A percentile compares a stretch with the other conserved stretches of the same genome.
These are phyloP conservation scores for Meteorus sp. DNA, from an alignment of 1,140 invertebrate species.

Conservation along the genomic window DNA sequence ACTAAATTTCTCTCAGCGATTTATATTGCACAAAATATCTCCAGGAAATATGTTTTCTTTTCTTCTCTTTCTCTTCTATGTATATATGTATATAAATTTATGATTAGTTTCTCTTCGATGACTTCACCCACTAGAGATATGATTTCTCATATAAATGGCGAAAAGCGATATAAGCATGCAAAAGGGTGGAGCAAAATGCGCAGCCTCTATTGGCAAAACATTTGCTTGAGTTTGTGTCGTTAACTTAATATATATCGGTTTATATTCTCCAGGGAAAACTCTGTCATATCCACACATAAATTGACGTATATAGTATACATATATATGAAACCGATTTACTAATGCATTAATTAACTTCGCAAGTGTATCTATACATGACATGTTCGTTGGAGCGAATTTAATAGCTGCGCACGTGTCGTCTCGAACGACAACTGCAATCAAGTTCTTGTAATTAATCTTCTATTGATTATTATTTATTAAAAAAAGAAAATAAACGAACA, in stretches of 20 bases:
- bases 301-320: background rate
- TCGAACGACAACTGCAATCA: background rate
- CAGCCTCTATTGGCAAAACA: background rate
- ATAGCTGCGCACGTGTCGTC: background rate
- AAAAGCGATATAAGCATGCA: background rate
- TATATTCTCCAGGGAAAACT: no score
- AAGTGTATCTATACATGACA: background rate
- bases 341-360: slow-evolving; percentile 1
- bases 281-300: background rate
- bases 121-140: background rate
- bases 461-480: no score
- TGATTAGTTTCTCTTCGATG: no score
- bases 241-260: no score
- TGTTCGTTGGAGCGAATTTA: background rate
- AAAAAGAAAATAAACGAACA: no score
- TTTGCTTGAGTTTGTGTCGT: background rate
- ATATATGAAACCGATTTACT: background rate
- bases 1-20: no score
- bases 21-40: no score
- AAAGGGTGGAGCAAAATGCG: background rate
- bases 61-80: no score
- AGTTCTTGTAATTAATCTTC: no score
- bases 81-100: no score
- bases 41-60: no score
- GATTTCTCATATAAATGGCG: background rate